These are phyloP conservation scores for Aporrectodea caliginosa DNA, from an alignment of 1,140 invertebrate genomes.

Conservation along the genomic window DNA sequence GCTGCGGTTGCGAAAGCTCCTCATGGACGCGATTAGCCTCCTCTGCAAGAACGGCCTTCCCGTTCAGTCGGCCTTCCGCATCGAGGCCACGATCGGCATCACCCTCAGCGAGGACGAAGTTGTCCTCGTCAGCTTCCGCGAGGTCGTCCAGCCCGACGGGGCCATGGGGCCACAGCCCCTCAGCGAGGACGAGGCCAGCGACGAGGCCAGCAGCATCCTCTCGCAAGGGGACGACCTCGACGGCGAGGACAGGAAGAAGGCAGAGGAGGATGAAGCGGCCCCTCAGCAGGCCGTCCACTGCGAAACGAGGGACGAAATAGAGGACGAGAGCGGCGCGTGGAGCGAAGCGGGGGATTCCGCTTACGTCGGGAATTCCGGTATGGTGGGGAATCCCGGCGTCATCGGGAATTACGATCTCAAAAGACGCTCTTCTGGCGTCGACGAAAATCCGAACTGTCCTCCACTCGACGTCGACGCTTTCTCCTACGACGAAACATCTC, in stretches of 20 bases:
- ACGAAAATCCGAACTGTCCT: no score
- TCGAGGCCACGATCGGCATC: conserved; percentile 22
- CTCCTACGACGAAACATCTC: neutral
- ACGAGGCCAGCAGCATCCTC: neutral
- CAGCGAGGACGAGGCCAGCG: neutral
- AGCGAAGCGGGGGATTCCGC: neutral
- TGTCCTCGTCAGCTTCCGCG: neutral
- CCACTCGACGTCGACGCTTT: neutral
- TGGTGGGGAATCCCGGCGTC: no score
- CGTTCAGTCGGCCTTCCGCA: conserved; percentile 11
- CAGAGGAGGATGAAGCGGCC: neutral
- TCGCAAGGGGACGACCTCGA: neutral
- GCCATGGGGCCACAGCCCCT: neutral
- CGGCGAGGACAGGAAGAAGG: neutral
- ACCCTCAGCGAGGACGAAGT: conserved; percentile 12
- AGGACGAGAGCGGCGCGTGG: neutral
- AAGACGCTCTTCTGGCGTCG: no score
- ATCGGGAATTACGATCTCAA: neutral
- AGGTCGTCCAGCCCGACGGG: neutral
- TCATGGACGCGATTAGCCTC: conserved; percentile 5
- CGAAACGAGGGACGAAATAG: neutral
- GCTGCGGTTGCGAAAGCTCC: conserved; percentile 1
- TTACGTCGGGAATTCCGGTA: no score
- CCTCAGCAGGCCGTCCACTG: neutral
- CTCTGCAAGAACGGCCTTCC: conserved; percentile 14